Evolutionary conservation across 2,113 vertebrate genomes (phyloP), one percentile per base, ranked within the genome.

Genomic region (Cephalopterus ornatus): DNA sequence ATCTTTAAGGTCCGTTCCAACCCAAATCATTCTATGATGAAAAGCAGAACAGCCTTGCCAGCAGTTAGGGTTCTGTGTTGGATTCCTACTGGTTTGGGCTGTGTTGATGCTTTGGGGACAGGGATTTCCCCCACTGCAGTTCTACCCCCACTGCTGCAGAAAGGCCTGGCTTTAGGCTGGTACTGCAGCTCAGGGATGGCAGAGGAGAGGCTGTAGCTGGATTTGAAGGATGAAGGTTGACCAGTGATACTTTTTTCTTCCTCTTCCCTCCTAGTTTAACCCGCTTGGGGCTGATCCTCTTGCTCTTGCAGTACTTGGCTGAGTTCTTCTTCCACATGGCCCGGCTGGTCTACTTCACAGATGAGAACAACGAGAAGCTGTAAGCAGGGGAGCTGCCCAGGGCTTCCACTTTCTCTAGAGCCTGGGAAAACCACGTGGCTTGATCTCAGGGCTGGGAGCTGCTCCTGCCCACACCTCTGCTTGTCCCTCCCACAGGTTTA

Each of bases 331-430:
- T 99, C 96, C 99, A 99, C 96, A 97, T 98, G 61, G 99, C 99
- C 9, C 98, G 98, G 11, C 98, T 99, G 79, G 98, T 99, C 97
- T 99, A 98, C 98, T 99, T 99, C 47, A 98, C 98, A 0, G 99
- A 99, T 4, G 99, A 99, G 97, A 99, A 98, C 97, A 99, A 99
- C 12, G 98, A 99, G 97, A 99, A 99, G 97, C 98, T 99, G 99
- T 99, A 96, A 98, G 99, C 97, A 58, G 30, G 8, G 7, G 21
- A 56, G 22, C 15, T 73, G 56, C 35, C 28, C 14, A 0, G 6
- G 47, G 33, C 61, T 70, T 55, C 47, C 30, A 7, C 26, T 46
- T 47, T 55, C 74, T 79, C 4, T 0, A 0, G 19, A 63, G 53
- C 37, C 71, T 11, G 8, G 59, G 53, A 80, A 67, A 91, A 72